Evolutionary conservation across 2,888 invertebrate genomes (phyloP).

Genomic region (Lathronympha strigana): DNA sequence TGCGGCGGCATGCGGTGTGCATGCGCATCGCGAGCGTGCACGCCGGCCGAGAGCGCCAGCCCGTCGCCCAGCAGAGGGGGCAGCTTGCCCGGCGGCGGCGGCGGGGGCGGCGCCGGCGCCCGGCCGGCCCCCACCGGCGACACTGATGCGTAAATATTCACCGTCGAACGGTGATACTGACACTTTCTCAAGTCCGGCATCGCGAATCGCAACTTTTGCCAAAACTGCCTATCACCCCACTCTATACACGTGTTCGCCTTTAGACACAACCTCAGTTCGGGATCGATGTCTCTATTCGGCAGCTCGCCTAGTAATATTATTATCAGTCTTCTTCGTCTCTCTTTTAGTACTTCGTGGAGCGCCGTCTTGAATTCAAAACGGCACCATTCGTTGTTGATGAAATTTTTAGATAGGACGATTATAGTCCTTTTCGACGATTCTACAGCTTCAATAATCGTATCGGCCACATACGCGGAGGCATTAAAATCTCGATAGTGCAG

Average conservation of each 20-base stretch:
- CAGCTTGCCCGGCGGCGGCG: conserved; percentile 86
- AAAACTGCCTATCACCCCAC: conserved; percentile 97
- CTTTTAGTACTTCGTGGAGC: conserved; percentile 94
- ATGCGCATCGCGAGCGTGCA: conserved; percentile 73
- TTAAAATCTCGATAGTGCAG: conserved; percentile 96
- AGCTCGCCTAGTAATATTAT: conserved; percentile 95
- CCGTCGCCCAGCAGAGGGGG: conserved; percentile 84
- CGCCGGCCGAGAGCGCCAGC: conserved; percentile 72
- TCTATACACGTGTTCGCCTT: conserved; percentile 96
- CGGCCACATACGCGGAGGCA: conserved; percentile 93
- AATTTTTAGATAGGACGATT: conserved; percentile 95
- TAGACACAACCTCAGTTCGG: conserved; percentile 94
- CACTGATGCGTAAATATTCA: conserved; percentile 89
- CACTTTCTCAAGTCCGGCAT: conserved; percentile 92
- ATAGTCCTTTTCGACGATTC: conserved; percentile 95
- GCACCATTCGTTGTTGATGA: conserved; percentile 97
- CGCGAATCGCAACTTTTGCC: conserved; percentile 97
- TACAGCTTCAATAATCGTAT: conserved; percentile 96
- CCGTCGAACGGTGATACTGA: conserved; percentile 86
- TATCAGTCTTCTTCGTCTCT: conserved; percentile 93
- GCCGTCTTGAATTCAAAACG: conserved; percentile 97
- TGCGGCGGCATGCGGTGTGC: conserved; percentile 85
- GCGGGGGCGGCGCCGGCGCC: conserved; percentile 85
- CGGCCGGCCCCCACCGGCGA: conserved; percentile 82
- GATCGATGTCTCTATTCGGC: conserved; percentile 94